Base-by-base conservation (phyloP, 1,140 invertebrate species). In the Anoplophora glabripennis region DNA sequence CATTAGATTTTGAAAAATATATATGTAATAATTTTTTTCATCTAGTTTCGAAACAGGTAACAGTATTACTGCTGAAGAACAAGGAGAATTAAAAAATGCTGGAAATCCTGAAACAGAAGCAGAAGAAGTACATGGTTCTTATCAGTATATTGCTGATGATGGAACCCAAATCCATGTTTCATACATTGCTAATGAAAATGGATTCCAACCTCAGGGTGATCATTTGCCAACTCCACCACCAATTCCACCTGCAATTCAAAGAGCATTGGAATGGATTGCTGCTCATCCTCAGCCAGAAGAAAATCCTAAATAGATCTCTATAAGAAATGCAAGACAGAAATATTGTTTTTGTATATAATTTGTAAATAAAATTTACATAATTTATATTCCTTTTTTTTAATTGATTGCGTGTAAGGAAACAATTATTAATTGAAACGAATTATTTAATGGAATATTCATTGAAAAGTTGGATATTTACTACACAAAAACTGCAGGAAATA, bases 191-290 rank as follows among this genome's bases (percentile, higher is more conserved):
- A 80, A 85, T 62, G 75, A 84, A 48, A 79, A 78, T 46, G 81
- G 82, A 17, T 85, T 80, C 76, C 80, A 80, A 12, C 77, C 83
- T 1, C 71, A 79, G 56, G 81, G 81, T 8, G 79, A 79, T 17
- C 83, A 85, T 62, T 70, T 88, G 0, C 86, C 86, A 17, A 89
- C 87, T 3, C 80, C 87, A 3, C 87, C 87, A 0, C 86, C 87
- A 14, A 82, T 88, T 38, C 88, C 88, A 7, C 80, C 78, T 48
- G 85, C 84, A 1, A 89, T 89, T 53, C 80, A 80, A 60, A 82
- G 80, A 59, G 80, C 86, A 44, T 46, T 65, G 17, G 59, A 65
- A 48, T 65, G 58, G 15, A 61, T 61, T 51, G 59, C 59, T 1
- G 63, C 59, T 4, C 63, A 65, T 57, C 63, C 63, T 18, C 76